Evolutionary conservation across 2,113 vertebrate genomes (phyloP).

Genomic region (Scolopax mira): DNA sequence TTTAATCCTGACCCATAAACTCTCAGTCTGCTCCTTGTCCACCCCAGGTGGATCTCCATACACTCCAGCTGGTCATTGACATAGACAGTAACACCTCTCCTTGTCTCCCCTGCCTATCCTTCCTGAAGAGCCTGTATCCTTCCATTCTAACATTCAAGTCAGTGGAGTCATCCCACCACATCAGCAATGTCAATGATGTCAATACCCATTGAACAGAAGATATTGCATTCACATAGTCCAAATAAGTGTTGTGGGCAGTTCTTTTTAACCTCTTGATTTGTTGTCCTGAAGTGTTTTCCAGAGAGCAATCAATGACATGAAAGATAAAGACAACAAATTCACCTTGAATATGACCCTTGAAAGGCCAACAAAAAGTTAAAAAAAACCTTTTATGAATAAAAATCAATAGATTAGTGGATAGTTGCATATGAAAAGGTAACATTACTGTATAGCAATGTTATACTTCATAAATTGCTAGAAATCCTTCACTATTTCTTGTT

Average conservation of each 20-base stretch:
- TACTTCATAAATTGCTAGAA: neutral
- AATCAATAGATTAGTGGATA: neutral
- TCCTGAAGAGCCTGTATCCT: neutral
- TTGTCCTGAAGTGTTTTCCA: neutral
- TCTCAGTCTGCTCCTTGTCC: neutral
- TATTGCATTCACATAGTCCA: neutral
- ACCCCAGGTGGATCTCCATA: neutral
- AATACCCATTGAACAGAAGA: neutral
- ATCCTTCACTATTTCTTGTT: neutral
- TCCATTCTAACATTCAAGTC: neutral
- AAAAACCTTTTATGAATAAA: neutral
- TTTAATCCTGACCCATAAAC: neutral
- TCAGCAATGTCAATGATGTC: neutral
- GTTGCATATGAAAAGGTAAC: neutral
- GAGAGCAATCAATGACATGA: neutral
- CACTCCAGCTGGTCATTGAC: neutral
- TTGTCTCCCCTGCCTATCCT: neutral
- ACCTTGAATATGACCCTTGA: neutral
- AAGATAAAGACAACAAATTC: neutral
- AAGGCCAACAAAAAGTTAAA: neutral
- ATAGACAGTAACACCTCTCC: neutral
- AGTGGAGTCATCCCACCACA: neutral
- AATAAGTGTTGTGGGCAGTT: neutral
- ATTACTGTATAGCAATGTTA: fast-evolving
- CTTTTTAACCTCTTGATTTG: neutral